Percentiles rank a stretch among this genome's conserved stretches.
These are phyloP conservation scores for Leptinotarsa rubiginosa DNA, from an alignment of 2,888 invertebrate genomes.

Conservation along the genomic window DNA sequence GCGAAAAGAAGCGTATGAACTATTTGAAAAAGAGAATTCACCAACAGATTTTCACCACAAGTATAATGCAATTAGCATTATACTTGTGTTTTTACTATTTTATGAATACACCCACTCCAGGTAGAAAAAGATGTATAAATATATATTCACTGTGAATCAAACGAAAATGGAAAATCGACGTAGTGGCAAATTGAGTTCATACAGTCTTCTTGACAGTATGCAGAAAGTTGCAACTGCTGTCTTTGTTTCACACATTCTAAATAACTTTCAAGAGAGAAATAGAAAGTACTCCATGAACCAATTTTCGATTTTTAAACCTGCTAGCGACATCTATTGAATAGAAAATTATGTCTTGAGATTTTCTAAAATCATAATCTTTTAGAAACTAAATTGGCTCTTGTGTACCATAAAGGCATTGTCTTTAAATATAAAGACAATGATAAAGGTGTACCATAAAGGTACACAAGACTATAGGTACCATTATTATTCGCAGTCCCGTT, in stretches of 20 bases:
- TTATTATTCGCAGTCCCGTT: background rate
- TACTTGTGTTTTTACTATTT: slow-evolving; percentile 30
- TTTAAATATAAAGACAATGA: too few relatives aligned
- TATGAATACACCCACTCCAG: slow-evolving; percentile 42
- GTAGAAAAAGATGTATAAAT: slow-evolving; percentile 39
- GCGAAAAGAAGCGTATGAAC: slow-evolving; percentile 41
- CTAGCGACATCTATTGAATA: slow-evolving; percentile 18
- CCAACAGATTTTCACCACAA: slow-evolving; percentile 33
- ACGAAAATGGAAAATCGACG: slow-evolving; percentile 43
- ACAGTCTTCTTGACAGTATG: slow-evolving; percentile 46
- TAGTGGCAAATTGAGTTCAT: slow-evolving; percentile 40
- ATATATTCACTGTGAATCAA: slow-evolving; percentile 25
- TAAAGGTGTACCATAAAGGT: too few relatives aligned
- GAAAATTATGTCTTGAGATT: background rate
- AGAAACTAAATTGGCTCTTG: too few relatives aligned
- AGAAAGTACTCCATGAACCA: slow-evolving; percentile 3
- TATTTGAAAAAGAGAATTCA: slow-evolving; percentile 56
- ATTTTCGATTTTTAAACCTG: background rate
- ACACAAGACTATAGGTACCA: too few relatives aligned
- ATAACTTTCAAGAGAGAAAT: slow-evolving; percentile 34
- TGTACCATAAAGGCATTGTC: too few relatives aligned
- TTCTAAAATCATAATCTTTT: background rate
- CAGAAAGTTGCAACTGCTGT: slow-evolving; percentile 47
- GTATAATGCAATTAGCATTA: too few relatives aligned
- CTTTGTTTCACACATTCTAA: slow-evolving; percentile 49